Base-by-base conservation (phyloP, 2,888 invertebrate genomes). In the Lochmaea capreae region DNA sequence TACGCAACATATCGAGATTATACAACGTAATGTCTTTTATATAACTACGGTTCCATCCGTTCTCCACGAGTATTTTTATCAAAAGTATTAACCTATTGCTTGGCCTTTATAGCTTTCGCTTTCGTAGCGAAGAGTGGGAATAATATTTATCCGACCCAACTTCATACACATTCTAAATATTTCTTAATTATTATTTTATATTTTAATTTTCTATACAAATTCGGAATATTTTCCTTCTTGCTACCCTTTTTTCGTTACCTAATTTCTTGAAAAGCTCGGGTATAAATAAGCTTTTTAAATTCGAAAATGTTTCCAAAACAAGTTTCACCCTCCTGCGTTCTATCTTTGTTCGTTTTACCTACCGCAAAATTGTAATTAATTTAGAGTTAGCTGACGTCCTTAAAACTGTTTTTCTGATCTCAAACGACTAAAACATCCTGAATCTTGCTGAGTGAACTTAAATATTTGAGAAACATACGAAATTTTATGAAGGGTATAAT, bases 281-380 rank as follows among this genome's bases (percentile, higher is more conserved):
- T 49, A 49, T 49, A 49, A 49, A 14, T 49, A n/a, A 49, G 49
- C n/a, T n/a, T n/a, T 49, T n/a, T 14, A 6, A 49, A 49, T 49
- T 49, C 14, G 5, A 8, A 14, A 49, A 49, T 49, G 49, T 49
- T 49, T 14, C 5, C 2, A 49, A 49, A 8, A 49, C n/a, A n/a
- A 49, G n/a, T n/a, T n/a, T n/a, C 49, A 49, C n/a, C n/a, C 46
- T 8, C 12, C 14, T 43, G 14, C 11, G 46, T 5, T 49, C n/a
- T 49, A 49, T 5, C n/a, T 49, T 14, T n/a, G 12, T 1, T 49
- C n/a, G 14, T 49, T n/a, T 14, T 8, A 14, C 49, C n/a, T 8
- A 49, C 14, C n/a, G n/a, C 49, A n/a, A n/a, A 49, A 49, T 49
- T n/a, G 49, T 49, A n/a, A 49, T 49, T 49, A n/a, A 49, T n/a